Conservation (phyloP, 2,113 vertebrate species). For the Columbina picui region DNA sequence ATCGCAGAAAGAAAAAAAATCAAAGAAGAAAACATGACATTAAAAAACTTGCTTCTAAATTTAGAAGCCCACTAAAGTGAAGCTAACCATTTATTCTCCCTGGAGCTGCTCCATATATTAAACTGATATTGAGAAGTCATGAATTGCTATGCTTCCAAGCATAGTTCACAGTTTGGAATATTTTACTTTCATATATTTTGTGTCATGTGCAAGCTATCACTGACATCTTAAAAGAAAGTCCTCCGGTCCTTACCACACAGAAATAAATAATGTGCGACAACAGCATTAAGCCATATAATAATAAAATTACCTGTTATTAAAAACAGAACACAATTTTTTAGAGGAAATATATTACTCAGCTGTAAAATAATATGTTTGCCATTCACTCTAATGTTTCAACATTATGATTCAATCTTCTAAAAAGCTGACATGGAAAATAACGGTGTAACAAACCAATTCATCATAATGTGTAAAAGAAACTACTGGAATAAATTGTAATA, state of each 20-base stretch:
- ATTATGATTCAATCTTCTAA: slow-evolving; percentile 81
- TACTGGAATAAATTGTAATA: slow-evolving; percentile 85
- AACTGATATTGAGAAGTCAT: slow-evolving; percentile 54
- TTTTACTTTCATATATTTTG: slow-evolving; percentile 56
- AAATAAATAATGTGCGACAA: slow-evolving; percentile 75
- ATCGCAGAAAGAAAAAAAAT: slow-evolving; percentile 3
- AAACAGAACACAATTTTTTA: slow-evolving; percentile 71
- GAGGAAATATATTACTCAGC: slow-evolving; percentile 71
- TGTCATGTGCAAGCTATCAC: slow-evolving; percentile 48
- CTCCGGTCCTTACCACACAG: background rate
- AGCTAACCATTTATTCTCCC: slow-evolving; percentile 48
- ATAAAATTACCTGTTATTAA: slow-evolving; percentile 82
- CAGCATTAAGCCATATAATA: slow-evolving; percentile 72
- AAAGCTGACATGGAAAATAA: slow-evolving; percentile 84
- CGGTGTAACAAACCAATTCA: slow-evolving; percentile 81
- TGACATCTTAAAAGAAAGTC: slow-evolving; percentile 64
- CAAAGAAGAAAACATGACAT: slow-evolving; percentile 28
- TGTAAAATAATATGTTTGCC: slow-evolving; percentile 78
- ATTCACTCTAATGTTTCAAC: slow-evolving; percentile 78
- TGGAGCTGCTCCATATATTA: slow-evolving; percentile 66
- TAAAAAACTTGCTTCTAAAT: slow-evolving; percentile 39
- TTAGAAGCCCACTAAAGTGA: slow-evolving; percentile 33
- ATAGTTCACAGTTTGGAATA: slow-evolving; percentile 43
- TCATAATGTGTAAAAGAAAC: slow-evolving; percentile 83
- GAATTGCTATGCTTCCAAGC: slow-evolving; percentile 64